Evolutionary conservation across 2,113 vertebrate species (phyloP).

Genomic region (Gadus macrocephalus): DNA sequence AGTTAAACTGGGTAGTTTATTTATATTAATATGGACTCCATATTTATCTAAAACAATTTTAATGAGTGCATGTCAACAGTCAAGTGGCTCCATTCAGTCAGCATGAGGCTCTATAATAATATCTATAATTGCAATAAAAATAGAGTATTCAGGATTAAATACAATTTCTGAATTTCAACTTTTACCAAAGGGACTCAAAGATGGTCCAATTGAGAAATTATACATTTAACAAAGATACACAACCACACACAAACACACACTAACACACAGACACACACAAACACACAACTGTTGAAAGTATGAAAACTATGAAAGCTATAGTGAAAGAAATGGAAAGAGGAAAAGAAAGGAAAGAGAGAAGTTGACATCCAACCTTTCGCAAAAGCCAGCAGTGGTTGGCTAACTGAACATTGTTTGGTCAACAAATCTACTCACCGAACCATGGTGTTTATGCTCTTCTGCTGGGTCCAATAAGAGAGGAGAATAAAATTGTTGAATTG

Average conservation of each 20-base stretch:
- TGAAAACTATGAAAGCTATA: constrained; percentile 28
- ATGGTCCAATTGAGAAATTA: not conserved
- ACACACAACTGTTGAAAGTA: constrained; percentile 32
- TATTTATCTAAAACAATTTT: no score
- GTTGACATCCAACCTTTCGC: constrained; percentile 36
- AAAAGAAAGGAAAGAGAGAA: constrained; percentile 62
- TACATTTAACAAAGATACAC: not conserved
- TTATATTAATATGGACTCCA: no score
- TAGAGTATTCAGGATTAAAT: no score
- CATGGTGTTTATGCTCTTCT: constrained; percentile 58
- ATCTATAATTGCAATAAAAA: no score
- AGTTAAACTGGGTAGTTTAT: no score
- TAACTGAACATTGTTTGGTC: constrained; percentile 18
- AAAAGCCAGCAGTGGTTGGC: constrained; percentile 11
- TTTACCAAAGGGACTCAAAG: no score
- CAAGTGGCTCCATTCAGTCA: no score
- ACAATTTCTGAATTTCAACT: no score
- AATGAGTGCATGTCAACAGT: no score
- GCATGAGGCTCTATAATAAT: no score
- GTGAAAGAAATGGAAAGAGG: constrained; percentile 37
- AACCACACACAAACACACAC: constrained; percentile 1
- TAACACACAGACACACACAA: not conserved
- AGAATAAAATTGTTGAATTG: constrained; percentile 21
- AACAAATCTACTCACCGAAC: constrained; percentile 70
- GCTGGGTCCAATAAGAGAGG: constrained; percentile 40